Evolutionary conservation across 2,797 vertebrate species (phyloP).

Genomic region (Falco rusticolus): DNA sequence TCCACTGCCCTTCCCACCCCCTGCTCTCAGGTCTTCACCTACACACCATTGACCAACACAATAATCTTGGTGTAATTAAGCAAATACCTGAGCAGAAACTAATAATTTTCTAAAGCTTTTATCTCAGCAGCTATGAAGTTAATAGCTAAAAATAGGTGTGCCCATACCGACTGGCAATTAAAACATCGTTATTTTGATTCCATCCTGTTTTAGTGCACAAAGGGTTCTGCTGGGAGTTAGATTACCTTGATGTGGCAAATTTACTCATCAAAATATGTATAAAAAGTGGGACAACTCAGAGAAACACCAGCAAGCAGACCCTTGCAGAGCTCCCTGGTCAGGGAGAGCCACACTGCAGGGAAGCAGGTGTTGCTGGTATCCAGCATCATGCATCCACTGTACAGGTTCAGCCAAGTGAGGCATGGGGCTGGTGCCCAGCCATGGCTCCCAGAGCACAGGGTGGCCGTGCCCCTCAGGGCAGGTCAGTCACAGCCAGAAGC

Average conservation of each 20-base stretch:
- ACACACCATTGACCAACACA: background rate
- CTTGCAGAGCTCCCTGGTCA: background rate
- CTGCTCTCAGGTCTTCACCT: background rate
- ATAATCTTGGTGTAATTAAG: constrained; percentile 25
- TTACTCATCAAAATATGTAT: background rate
- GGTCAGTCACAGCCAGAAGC: rapidly evolving
- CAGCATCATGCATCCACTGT: rapidly evolving
- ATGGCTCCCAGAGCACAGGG: rapidly evolving
- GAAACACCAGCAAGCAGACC: background rate
- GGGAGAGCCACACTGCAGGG: background rate
- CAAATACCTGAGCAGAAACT: constrained; percentile 36
- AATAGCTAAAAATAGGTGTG: constrained; percentile 68
- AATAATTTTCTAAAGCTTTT: constrained; percentile 65
- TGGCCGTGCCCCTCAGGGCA: rapidly evolving
- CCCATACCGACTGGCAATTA: constrained; percentile 22
- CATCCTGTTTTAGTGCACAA: background rate
- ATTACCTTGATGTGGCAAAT: constrained; percentile 10
- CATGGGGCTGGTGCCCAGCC: background rate
- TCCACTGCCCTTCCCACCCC: background rate
- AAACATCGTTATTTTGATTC: constrained; percentile 35
- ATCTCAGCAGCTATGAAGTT: constrained; percentile 45
- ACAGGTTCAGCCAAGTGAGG: rapidly evolving
- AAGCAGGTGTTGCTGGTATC: background rate
- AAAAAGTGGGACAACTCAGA: background rate
- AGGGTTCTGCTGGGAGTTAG: background rate